Base-by-base conservation (phyloP, 2,797 vertebrate species). In the Myoxocephalus aenaeus region DNA sequence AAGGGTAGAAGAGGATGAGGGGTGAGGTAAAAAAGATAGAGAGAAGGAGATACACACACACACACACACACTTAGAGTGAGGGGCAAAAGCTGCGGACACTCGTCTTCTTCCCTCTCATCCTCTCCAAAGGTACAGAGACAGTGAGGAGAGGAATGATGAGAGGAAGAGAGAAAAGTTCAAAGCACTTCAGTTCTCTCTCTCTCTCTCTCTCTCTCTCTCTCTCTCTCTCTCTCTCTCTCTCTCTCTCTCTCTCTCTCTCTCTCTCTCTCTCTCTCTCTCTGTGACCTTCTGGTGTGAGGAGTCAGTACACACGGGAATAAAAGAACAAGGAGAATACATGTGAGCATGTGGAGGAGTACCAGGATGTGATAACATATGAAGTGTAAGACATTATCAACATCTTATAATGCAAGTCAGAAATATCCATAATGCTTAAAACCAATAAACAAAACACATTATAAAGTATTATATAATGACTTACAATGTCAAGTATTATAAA, bases 101-200 rank as follows among this genome's bases (percentile, higher is more conserved):
- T 88, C 82, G 82, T 87, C 84, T 90, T 85, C 82, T 90, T 81
- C 82, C 68, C 79, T 89, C 87, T 87, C 73, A 79, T 78, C 71
- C 77, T 84, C 87, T 78, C 77, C 69, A 76, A 68, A 81, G 81
- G 73, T 62, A 65, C 63, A 79, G 75, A 76, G 70, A 75, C 59
- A 58, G 42, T 70, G 54, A 48, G 65, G 38, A 17, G 36, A n/a
- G 73, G 74, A 38, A 54, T 70, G 80, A 75, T 75, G 81, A 75
- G 77, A 38, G 50, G 51, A 73, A 65, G 69, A 68, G 67, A 77
- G 61, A 53, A 57, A 80, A 82, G 80, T 80, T 74, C 88, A 89
- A 87, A 83, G 70, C 87, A 85, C 73, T 80, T 59, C 51, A 65
- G 66, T 84, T 66, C 79, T 65, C 67, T 71, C 70, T 50, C 63